phyloP scores from a whole-genome alignment of 2,888 invertebrate genomes.

The Dexiosoma caninum region DNA sequence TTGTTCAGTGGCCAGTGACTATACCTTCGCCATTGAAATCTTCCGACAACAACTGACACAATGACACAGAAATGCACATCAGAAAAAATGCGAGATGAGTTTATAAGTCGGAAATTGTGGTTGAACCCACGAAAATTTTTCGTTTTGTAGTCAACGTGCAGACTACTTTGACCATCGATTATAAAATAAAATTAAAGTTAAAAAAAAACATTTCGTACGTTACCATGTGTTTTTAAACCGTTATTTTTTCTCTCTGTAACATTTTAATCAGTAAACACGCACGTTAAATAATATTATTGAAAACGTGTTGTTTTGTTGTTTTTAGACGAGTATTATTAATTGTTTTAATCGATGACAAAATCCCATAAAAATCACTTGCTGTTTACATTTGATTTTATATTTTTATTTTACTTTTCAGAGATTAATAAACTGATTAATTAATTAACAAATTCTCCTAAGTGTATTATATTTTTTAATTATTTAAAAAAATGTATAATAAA shows the following conservation, averaged over 20 bases:
- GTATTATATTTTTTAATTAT: not conserved
- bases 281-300: slow-evolving; percentile 13
- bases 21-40: too few species aligned
- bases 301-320: slow-evolving; percentile 22
- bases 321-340: not conserved
- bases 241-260: not conserved
- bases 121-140: too few species aligned
- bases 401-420: not conserved
- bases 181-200: too few species aligned
- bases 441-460: slow-evolving; percentile 11
- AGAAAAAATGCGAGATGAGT: too few species aligned
- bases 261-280: not conserved
- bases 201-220: too few species aligned
- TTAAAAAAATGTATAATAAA: not conserved
- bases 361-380: slow-evolving; percentile 9
- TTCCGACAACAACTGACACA: too few species aligned
- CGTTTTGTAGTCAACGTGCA: too few species aligned
- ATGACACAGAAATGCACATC: too few species aligned
- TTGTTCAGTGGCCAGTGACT: too few species aligned
- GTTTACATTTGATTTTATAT: not conserved
- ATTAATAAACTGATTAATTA: not conserved
- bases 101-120: too few species aligned
- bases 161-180: too few species aligned
- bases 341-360: not conserved
- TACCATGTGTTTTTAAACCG: not conserved